Evolutionary conservation across 2,113 vertebrate species (phyloP).

Genomic region (Eonycteris spelaea): DNA sequence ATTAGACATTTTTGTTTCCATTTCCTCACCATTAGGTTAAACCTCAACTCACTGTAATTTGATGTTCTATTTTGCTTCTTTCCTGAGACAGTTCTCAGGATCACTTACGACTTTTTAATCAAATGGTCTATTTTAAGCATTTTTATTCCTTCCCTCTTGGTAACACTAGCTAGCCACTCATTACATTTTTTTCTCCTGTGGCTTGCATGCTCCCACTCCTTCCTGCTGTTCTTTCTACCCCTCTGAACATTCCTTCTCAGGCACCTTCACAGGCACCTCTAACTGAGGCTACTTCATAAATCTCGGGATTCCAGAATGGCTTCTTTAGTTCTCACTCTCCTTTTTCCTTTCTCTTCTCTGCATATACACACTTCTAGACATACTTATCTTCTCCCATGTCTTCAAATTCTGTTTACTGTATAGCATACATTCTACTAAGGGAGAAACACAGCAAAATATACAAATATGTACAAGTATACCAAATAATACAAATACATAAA

Average conservation of each 20-base stretch:
- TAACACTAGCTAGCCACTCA: not conserved
- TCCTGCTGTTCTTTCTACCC: not conserved
- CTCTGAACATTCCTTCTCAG: not conserved
- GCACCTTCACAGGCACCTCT: not conserved
- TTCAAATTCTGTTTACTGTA: not conserved
- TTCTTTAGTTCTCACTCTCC: not conserved
- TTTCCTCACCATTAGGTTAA: not conserved
- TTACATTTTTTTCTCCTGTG: not conserved
- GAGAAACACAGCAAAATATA: not conserved
- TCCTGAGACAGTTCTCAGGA: not conserved
- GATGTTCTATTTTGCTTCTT: not conserved
- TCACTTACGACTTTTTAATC: not conserved
- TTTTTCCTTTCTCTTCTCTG: not conserved
- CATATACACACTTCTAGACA: not conserved
- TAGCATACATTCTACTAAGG: not conserved
- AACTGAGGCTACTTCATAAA: not conserved
- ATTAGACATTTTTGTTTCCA: not conserved
- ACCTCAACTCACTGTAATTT: not conserved
- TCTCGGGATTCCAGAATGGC: not conserved
- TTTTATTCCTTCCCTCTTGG: not conserved
- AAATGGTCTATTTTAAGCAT: not conserved
- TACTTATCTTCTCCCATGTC: not conserved
- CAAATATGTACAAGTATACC: not conserved
- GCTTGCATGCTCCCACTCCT: not conserved
- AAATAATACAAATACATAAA: not conserved